These are phyloP conservation scores for Mesocentrotus franciscanus DNA, from an alignment of 53 echinoderm and acorn worm genomes.

Conservation along the genomic window DNA sequence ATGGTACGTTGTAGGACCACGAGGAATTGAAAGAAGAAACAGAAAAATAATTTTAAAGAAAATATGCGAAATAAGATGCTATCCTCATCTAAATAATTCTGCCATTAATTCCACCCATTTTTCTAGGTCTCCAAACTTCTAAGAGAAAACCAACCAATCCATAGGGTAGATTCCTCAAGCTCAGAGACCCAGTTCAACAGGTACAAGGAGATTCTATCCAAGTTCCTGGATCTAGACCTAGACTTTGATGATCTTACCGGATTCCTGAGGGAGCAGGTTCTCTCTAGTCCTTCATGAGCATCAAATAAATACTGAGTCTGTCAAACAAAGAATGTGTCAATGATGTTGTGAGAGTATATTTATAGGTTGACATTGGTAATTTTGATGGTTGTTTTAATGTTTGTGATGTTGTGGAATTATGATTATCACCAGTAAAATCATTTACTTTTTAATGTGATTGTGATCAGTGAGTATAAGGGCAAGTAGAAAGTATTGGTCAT, in stretches of 20 bases:
- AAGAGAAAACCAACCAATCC: slow-evolving; percentile 80
- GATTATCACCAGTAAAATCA: not conserved
- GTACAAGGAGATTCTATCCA: slow-evolving; percentile 69
- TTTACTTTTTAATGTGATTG: not conserved
- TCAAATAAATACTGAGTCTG: not conserved
- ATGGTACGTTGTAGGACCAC: no score
- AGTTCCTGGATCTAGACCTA: slow-evolving; percentile 77
- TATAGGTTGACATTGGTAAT: not conserved
- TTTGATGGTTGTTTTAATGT: not conserved
- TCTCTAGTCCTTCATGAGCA: slow-evolving; percentile 49
- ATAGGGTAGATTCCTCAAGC: slow-evolving; percentile 73
- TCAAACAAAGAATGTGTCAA: not conserved
- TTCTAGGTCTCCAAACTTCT: slow-evolving; percentile 83
- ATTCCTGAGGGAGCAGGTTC: slow-evolving; percentile 76
- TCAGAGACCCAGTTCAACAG: slow-evolving; percentile 69
- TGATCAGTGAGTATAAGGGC: not conserved
- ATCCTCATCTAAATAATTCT: not conserved
- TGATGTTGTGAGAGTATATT: no score
- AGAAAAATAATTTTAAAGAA: no score
- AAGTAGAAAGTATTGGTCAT: not conserved
- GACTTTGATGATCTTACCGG: slow-evolving; percentile 67
- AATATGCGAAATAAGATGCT: not conserved
- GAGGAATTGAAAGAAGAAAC: no score
- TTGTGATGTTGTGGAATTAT: not conserved
- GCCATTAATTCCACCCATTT: not conserved